Base-by-base conservation (phyloP, 2,797 vertebrate species). In the Paramormyrops hopkinsi region DNA sequence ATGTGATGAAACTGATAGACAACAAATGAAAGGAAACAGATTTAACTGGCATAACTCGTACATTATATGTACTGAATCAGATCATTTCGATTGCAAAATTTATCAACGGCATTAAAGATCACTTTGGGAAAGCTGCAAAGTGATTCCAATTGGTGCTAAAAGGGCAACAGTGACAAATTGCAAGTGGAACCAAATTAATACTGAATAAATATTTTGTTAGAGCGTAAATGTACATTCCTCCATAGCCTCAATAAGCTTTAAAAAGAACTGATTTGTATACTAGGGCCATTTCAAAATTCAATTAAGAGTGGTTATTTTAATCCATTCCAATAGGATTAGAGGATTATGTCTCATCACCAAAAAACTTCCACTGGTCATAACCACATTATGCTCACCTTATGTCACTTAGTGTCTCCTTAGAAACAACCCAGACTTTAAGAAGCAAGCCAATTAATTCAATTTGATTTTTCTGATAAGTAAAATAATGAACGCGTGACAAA, bases 271-370 rank as follows among this genome's bases (percentile, higher is more conserved):
- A 85, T 76, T 41, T 25, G 76, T 29, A 88, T 69, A 88, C 59
- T 82, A 88, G 53, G 59, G 44, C 65, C 46, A 76, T 84, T 62
- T 87, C 29, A 37, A 87, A 91, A 89, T 89, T 91, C 83, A 91
- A 90, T 89, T 90, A 91, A 48, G 41, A 91, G 19, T 84, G 22
- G 44, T 91, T 83, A 84, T 89, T 89, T 90, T 90, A 91, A 90
- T 89, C 90, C 76, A 90, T 91, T 86, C 88, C 88, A 91, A 89
- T 17, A 88, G 85, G 90, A 91, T 91, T 90, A 89, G 76, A 22
- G 88, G 89, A 84, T 90, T 91, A 89, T 82, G 88, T 54, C 88
- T 91, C 85, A 91, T 62, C 85, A 89, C 41, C 85, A 88, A 88
- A 87, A 79, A 82, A 33, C 54, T 86, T 89, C 76, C 14, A 50